Base-by-base conservation (phyloP, 2,888 invertebrate species). In the Ectemnius lituratus region DNA sequence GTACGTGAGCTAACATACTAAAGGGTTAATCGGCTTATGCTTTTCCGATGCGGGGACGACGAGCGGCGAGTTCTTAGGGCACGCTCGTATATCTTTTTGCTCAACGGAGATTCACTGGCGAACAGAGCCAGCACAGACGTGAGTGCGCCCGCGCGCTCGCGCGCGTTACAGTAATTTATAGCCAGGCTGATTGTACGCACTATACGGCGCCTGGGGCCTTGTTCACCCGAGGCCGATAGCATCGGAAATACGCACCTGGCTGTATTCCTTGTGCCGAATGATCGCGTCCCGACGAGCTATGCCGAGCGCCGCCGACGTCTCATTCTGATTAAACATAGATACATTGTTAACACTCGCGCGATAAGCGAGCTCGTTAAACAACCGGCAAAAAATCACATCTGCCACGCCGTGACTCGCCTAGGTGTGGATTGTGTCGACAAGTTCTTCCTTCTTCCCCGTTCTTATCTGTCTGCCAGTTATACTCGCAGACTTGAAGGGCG, bases 241-340 rank as follows among this genome's bases (percentile, higher is more conserved):
- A 82, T 85, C 85, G 72, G 64, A 62, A 75, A 75, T 84, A 85
- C 84, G 78, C 85, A 83, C 83, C 83, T 77, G 84, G 83, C 67
- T 75, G 73, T 68, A 62, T 68, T 66, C 61, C 45, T 59, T 60
- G 66, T 66, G 59, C 62, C 67, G 37, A 11, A 37, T 37, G 37
- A 37, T 37, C 37, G 37, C 37, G 37, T 11, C 62, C 63, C 64
- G 67, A 71, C 76, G 76, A 65, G 59, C 61, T 62, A 59, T 73
- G 49, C 27, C 70, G 67, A 74, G 59, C 61, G 65, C 62, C 74
- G 49, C 20, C 70, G 67, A 74, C 74, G 77, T 75, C 76, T 69
- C 76, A 69, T 62, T 69, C 73, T 73, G 80, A 82, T 81, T 83
- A 84, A 84, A 86, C 78, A 83, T 84, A 78, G 80, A 75, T 82